These are phyloP conservation scores for Tetragnatha montana DNA, from an alignment of 2,888 invertebrate species.

Conservation along the genomic window DNA sequence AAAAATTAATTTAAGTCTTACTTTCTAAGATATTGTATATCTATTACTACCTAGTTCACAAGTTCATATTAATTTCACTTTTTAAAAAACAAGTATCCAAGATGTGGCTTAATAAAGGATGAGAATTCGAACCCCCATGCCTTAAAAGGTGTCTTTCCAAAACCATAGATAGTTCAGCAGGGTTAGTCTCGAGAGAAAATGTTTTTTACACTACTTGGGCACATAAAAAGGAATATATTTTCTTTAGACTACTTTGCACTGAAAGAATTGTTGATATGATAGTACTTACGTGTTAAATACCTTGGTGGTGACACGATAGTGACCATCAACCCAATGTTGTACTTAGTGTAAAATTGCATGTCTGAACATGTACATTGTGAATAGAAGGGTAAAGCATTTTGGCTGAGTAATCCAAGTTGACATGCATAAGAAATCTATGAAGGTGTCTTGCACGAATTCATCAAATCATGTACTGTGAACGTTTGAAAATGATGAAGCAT, in stretches of 20 bases:
- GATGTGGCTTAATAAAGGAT: too few relatives aligned
- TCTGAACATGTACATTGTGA: conserved; percentile 30
- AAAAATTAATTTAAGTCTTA: too few relatives aligned
- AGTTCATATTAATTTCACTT: too few relatives aligned
- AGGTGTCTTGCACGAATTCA: not conserved
- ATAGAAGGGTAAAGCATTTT: conserved; percentile 43
- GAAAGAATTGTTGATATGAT: conserved; percentile 50
- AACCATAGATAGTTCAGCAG: conserved; percentile 59
- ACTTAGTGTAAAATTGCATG: conserved; percentile 66
- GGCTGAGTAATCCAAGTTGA: conserved; percentile 3
- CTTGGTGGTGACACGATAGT: conserved; percentile 37
- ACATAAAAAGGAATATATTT: conserved; percentile 69
- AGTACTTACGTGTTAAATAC: conserved; percentile 66
- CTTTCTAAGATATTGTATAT: too few relatives aligned
- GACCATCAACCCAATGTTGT: conserved; percentile 38
- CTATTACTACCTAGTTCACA: too few relatives aligned
- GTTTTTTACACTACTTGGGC: conserved; percentile 69
- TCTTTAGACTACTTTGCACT: conserved; percentile 71
- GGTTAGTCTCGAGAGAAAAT: conserved; percentile 40
- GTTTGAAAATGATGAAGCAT: not conserved
- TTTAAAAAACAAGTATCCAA: too few relatives aligned
- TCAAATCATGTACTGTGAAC: not conserved
- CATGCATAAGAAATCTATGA: not conserved
- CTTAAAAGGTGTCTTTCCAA: conserved; percentile 34
- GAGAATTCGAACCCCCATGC: conserved; percentile 30